Base-by-base conservation (phyloP, 2,113 vertebrate species). In the Todiramphus chloris region DNA sequence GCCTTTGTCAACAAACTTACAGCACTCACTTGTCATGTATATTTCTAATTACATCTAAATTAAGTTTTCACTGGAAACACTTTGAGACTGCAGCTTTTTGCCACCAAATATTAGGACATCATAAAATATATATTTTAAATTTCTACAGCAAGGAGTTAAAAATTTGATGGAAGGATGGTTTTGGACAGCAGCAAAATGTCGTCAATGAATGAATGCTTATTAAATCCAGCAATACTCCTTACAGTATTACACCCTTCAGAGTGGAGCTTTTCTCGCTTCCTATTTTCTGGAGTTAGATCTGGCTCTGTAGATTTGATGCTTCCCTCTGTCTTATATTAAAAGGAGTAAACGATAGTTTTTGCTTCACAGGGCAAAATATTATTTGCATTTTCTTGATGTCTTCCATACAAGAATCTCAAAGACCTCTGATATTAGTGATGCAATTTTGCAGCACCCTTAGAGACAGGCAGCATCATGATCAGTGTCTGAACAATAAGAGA, bases 41-140 rank as follows among this genome's bases (percentile, higher is more conserved):
- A 72, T 80, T 80, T 95, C 69, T 93, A 90, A 80, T 87, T 92
- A 94, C 93, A 91, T 90, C 12, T 69, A 51, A 96, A 93, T 77
- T 81, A 75, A 91, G 66, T 68, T 60, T 64, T 75, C 5, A 48
- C 80, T 95, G 83, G 35, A 35, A 94, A 66, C 43, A 84, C 56
- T 53, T 91, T 67, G 46, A 92, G 60, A 83, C 74, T 78, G 35
- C 23, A 89, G 12, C 28, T 55, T 80, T 21, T 87, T 78, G 25
- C 70, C n/a, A 91, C 39, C 44, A 92, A 87, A 88, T 28, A 31
- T 88, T 89, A 96, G 92, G 28, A 60, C 83, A 70, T 88, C 35
- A 39, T 84, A 74, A 97, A 94, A 94, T 41, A 83, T 24, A 16
- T 75, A 33, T 62, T 80, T 91, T 69, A 70, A 63, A 87, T 78